Base-by-base conservation (phyloP, 2,888 invertebrate genomes). In the Drosophila kanekoi region DNA sequence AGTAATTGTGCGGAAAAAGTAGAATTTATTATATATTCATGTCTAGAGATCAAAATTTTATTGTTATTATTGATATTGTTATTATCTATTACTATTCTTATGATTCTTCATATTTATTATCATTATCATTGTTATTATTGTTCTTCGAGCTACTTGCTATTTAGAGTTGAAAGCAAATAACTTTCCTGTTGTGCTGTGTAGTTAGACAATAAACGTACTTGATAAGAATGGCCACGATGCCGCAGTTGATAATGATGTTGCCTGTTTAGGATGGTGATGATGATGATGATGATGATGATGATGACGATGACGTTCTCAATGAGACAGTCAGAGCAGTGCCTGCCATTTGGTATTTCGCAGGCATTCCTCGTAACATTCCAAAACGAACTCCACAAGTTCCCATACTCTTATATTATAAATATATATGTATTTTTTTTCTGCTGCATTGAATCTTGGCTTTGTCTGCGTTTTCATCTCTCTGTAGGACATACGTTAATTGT, bases 341-440 rank as follows among this genome's bases (percentile, higher is more conserved):
- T 78, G 74, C 64, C 76, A 69, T 52, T 70, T 72, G 76, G 77
- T 76, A 89, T 89, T 82, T 81, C 40, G 74, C 65, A 71, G 72
- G 72, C 84, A 87, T 85, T 85, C 81, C 87, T 75, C 56, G 53
- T 58, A 72, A 66, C 80, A 85, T 88, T 84, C 84, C 84, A 53
- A 65, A 66, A 49, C 68, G 56, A 64, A 52, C 51, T 37, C 18
- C 54, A 35, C 47, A 16, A 20, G 45, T 37, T 13, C 53, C 40
- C 14, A 10, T n/a, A 38, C 47, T 8, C 33, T 47, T 49, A 44
- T 49, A 48, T 56, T 48, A 23, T 53, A 33, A 41, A 18, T 18
- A 32, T 40, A 20, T 56, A 10, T 35, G 23, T 23, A 23, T 28
- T 66, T n/a, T 44, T 37, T 59, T 69, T 64, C 48, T 63, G 64